A percentile compares a stretch with the other conserved stretches of the same genome.
These are phyloP conservation scores for Mythimna vitellina DNA, from an alignment of 2,888 invertebrate genomes.

Conservation along the genomic window DNA sequence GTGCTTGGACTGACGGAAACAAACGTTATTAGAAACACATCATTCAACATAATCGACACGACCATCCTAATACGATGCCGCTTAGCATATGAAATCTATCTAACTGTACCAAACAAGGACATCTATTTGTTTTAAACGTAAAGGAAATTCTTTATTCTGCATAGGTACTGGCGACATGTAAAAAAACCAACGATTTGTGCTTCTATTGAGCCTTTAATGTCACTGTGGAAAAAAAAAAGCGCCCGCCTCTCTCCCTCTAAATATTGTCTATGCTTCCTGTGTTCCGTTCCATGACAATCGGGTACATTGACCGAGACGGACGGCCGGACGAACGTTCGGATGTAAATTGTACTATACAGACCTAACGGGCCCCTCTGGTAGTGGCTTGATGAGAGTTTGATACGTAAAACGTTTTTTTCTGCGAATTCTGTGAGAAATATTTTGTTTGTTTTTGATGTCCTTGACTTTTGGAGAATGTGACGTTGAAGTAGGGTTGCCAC, in stretches of 20 bases:
- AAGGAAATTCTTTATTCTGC: slow-evolving; percentile 4
- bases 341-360: slow-evolving; percentile 64
- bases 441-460: slow-evolving; percentile 31
- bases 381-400: slow-evolving; percentile 19
- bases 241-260: slow-evolving; percentile 41
- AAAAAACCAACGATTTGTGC: slow-evolving; percentile 29
- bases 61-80: slow-evolving; percentile 16
- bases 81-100: slow-evolving; percentile 42
- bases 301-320: slow-evolving; percentile 68
- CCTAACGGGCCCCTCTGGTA: slow-evolving; percentile 62
- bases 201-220: slow-evolving; percentile 29
- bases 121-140: slow-evolving; percentile 13
- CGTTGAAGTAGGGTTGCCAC: not conserved
- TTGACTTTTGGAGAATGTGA: slow-evolving; percentile 43
- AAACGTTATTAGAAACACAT: slow-evolving; percentile 30
- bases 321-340: slow-evolving; percentile 57
- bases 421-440: slow-evolving; percentile 26
- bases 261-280: slow-evolving; percentile 64
- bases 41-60: slow-evolving; percentile 24
- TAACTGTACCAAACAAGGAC: slow-evolving; percentile 9
- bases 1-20: slow-evolving; percentile 22
- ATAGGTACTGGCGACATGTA: not conserved
- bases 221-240: slow-evolving; percentile 29
- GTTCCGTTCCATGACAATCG: slow-evolving; percentile 63
- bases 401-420: slow-evolving; percentile 39